Evolutionary conservation across 2,888 invertebrate species (phyloP), one percentile per base, ranked within the genome.

Genomic region (Macaria liturata): DNA sequence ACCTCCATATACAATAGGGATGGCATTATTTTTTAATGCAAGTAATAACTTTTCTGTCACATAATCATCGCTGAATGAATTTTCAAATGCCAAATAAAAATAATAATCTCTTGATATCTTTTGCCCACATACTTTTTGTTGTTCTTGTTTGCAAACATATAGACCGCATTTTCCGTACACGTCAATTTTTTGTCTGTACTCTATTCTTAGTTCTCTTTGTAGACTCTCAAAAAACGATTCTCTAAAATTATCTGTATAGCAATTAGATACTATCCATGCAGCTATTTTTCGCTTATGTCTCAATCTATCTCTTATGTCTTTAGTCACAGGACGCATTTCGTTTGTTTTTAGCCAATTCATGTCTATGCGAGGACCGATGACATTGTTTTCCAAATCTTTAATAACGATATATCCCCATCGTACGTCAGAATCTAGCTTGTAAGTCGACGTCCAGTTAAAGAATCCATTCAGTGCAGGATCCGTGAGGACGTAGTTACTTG

Each of bases 1-100:
- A 9, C 92, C 93, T 4, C 95, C 95, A 86, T 93, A 94, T 6
- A 94, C 94, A 20, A 95, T 91, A 0, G 95, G 95, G 3, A 95
- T 81, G 9, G 94, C 88, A 69, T 93, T 86, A 77, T 93, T 91
- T 67, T 93, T 86, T 45, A 92, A 71, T 5, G 90, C 80, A 37
- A 69, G 73, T 20, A 81, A 57, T 7, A 84, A 56, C 59, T 84
- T 83, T 55, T 84, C 83, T 0, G 86, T 85, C 3, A 80, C 81
- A 54, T 85, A 86, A 64, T 85, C 80, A 57, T 79, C 71, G 52
- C 72, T 64, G 44, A 77, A 74, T 5, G 78, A 75, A 58, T 84
- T 83, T 55, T 85, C 85, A 59, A 83, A 80, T 0, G 84, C 71
- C 20, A 85, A 66, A 60, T 84, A 87, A 61, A 86, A 86, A 57